phyloP scores from a whole-genome alignment of 2,797 vertebrate species.

The Schizothorax lantsangensis region DNA sequence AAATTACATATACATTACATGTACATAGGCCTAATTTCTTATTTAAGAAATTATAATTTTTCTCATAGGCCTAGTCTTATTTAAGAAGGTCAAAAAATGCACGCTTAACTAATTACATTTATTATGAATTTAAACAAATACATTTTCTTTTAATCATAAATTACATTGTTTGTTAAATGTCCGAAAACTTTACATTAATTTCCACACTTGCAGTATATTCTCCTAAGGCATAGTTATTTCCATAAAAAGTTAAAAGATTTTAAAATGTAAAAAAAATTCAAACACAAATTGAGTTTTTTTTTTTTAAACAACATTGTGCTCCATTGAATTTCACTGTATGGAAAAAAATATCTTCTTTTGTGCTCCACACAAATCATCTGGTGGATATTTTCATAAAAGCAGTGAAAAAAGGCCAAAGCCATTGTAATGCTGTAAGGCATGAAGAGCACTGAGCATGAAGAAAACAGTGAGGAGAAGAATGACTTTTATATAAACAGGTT shows the following conservation, averaged over 20 bases:
- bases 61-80: too few relatives aligned
- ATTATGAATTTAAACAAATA: not conserved
- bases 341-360: not conserved
- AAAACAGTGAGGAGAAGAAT: not conserved
- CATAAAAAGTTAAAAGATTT: not conserved
- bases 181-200: not conserved
- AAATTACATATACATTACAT: too few relatives aligned
- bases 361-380: not conserved
- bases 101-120: not conserved
- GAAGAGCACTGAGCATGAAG: not conserved
- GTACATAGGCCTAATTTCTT: too few relatives aligned
- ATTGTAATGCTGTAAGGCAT: conserved; percentile 8
- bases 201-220: not conserved
- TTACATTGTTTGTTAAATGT: not conserved
- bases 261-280: not conserved
- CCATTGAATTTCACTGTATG: not conserved
- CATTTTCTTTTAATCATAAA: not conserved
- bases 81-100: not conserved
- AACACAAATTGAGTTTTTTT: not conserved
- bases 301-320: not conserved
- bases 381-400: not conserved
- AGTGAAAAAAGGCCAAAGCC: not conserved
- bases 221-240: not conserved
- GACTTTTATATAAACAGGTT: conserved; percentile 10
- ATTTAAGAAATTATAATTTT: too few relatives aligned